phyloP scores from a whole-genome alignment of 2,113 vertebrate genomes.

The Chaetorhynchus papuensis region DNA sequence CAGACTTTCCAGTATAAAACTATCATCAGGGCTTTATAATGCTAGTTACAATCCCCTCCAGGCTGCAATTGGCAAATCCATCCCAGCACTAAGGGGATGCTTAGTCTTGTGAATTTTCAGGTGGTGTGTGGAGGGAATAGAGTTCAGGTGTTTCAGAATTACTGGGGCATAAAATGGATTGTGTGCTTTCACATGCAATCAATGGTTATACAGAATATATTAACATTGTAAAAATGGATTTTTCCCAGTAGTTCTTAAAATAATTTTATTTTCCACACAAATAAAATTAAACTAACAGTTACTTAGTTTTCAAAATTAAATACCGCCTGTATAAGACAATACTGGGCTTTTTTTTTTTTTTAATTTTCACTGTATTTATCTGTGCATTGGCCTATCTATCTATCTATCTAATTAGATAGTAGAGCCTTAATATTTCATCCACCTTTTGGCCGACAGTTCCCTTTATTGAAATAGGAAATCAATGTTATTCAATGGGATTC shows the following conservation, averaged over 20 bases:
- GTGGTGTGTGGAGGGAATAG: neutral
- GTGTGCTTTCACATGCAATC: neutral
- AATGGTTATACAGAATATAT: neutral
- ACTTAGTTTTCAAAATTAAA: constrained; percentile 7
- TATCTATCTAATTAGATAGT: neutral
- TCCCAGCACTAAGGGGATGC: neutral
- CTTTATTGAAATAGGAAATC: constrained; percentile 48
- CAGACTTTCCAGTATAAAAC: neutral
- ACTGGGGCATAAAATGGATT: neutral
- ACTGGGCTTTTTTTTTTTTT: neutral
- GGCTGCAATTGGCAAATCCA: constrained; percentile 1
- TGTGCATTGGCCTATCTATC: neutral
- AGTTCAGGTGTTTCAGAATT: constrained; percentile 16
- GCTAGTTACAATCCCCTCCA: neutral
- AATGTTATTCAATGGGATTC: neutral
- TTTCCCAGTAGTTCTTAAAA: neutral
- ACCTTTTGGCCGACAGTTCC: neutral
- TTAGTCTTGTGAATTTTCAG: neutral
- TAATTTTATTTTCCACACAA: neutral
- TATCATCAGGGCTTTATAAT: neutral
- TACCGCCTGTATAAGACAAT: neutral
- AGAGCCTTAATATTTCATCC: constrained; percentile 27
- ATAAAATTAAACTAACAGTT: neutral
- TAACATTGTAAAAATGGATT: neutral
- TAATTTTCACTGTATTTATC: neutral